A percentile compares a stretch with the other conserved stretches of the same genome.
These are phyloP conservation scores for Arnoldichthys spilopterus DNA, from an alignment of 2,797 vertebrate genomes.

Conservation along the genomic window DNA sequence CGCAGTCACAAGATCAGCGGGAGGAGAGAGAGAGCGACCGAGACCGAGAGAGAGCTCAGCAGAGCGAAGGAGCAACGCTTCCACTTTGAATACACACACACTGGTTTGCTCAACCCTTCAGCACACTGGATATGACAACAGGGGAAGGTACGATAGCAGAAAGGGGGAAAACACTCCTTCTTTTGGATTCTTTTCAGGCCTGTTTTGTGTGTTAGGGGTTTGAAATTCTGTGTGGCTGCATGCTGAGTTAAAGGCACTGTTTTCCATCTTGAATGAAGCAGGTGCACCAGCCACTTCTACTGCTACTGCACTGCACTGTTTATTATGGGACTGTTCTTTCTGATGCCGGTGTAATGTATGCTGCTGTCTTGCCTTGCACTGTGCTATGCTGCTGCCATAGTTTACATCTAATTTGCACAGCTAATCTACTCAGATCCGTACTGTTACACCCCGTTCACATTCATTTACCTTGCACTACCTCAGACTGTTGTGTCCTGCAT, in stretches of 20 bases:
- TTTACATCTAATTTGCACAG: neutral
- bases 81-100: constrained; percentile 7
- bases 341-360: neutral
- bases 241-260: neutral
- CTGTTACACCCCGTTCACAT: neutral
- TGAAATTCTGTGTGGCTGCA: neutral
- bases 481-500: neutral
- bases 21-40: constrained; percentile 60
- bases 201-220: neutral
- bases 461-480: neutral
- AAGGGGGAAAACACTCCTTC: neutral
- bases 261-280: neutral
- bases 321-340: neutral
- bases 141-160: constrained; percentile 35
- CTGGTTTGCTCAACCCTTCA: constrained; percentile 6
- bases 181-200: neutral
- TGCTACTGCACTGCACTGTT: neutral
- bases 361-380: neutral
- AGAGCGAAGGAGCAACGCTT: constrained; percentile 22
- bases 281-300: neutral
- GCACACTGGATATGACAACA: constrained; percentile 47
- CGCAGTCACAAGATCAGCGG: constrained; percentile 72
- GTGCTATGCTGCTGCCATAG: neutral
- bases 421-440: neutral
- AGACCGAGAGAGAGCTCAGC: constrained; percentile 31